Evolutionary conservation across 2,797 vertebrate species (phyloP).

Genomic region (Linurgus olivaceus): DNA sequence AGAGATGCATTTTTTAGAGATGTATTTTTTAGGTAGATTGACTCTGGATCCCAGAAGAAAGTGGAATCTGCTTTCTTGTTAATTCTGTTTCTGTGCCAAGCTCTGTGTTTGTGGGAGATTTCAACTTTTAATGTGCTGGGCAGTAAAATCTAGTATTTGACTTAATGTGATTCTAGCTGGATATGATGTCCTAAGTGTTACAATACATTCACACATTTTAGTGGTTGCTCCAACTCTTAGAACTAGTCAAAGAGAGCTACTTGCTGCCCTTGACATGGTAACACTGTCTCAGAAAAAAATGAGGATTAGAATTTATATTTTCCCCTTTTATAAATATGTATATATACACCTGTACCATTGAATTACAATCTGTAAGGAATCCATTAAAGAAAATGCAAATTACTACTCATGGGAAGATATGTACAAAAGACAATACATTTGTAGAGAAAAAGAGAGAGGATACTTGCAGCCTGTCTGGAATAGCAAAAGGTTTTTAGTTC

Average conservation of each 20-base stretch:
- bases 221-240: neutral
- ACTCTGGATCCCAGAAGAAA: neutral
- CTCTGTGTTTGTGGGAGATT: neutral
- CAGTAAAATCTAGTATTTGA: neutral
- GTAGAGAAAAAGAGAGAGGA: neutral
- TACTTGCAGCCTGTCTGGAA: neutral
- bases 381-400: neutral
- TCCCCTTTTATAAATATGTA: neutral
- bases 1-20: neutral
- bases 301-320: neutral
- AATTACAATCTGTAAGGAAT: neutral
- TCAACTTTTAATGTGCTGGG: neutral
- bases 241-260: neutral
- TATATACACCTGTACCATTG: neutral
- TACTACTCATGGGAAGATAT: accelerated
- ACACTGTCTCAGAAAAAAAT: neutral
- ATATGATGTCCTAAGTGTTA: neutral
- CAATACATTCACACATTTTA: neutral
- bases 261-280: neutral
- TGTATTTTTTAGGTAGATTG: neutral
- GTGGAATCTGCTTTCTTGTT: neutral
- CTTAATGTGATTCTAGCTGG: neutral
- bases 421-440: neutral
- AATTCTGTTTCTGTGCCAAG: neutral
- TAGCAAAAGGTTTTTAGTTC: neutral